Base-by-base conservation (phyloP, 2,797 vertebrate genomes). In the Chiloscyllium punctatum region DNA sequence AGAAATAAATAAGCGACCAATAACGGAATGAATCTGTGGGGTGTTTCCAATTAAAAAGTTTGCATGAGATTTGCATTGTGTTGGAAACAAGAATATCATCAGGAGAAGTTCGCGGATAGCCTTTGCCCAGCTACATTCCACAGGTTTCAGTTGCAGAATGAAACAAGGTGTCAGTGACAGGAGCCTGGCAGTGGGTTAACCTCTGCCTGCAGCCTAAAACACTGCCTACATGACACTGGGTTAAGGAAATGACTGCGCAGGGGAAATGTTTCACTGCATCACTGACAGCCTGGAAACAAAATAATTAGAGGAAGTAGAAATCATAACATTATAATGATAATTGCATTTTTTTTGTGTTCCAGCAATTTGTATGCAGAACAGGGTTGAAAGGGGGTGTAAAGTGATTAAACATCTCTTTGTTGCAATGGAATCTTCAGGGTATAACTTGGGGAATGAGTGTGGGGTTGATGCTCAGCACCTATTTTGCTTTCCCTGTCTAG, bases 311-410 rank as follows among this genome's bases (percentile, higher is more conserved):
- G 68, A 74, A 95, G 94, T 72, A 95, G 71, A 37, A 95, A 95
- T 95, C 94, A 95, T 95, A 95, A 95, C 51, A 95, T 95, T 74
- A 95, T 95, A 95, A 95, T 95, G 69, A 74, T 77, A 95, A 95
- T 95, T 95, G 48, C 71, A 95, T 95, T 95, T 95, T 91, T 94
- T 95, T 94, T 92, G 72, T 72, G 94, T 95, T 95, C 71, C 42
- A 77, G 94, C 71, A 53, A 95, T 95, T 95, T 95, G 71, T 95
- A 95, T 95, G 94, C 94, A 95, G 71, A 95, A 48, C 94, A 95
- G 27, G 94, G 27, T 95, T 95, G 94, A 95, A 95, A 92, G 42
- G 51, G 94, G 71, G 69, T 95, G 94, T 48, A 95, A 77, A 74
- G 48, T 74, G 69, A 95, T 95, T 95, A 95, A 95, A 95, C 48